These are phyloP conservation scores for Gonioctena quinquepunctata DNA, from an alignment of 1,140 invertebrate species.

Conservation along the genomic window DNA sequence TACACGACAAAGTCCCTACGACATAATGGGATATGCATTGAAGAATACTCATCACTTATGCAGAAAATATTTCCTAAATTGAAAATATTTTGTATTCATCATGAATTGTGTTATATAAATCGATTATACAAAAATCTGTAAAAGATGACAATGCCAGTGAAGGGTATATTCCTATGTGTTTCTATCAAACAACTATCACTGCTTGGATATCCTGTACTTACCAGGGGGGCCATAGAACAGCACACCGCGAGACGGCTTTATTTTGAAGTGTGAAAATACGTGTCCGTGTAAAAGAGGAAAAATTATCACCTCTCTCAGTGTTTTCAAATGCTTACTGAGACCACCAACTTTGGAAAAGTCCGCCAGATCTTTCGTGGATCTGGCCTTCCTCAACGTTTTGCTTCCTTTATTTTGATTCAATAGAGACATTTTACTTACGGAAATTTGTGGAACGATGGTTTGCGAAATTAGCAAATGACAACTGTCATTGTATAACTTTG, in stretches of 20 bases:
- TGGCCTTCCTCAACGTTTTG: constrained; percentile 15
- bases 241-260: constrained; percentile 72
- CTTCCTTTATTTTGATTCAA: constrained; percentile 20
- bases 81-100: too few relatives aligned
- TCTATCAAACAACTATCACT: too few relatives aligned
- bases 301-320: constrained; percentile 74
- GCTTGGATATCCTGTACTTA: too few relatives aligned
- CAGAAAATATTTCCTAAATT: too few relatives aligned
- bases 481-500: neutral
- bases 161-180: too few relatives aligned
- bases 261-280: constrained; percentile 68
- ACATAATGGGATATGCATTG: too few relatives aligned
- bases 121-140: neutral
- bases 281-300: constrained; percentile 74
- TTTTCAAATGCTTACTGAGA: constrained; percentile 67
- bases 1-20: too few relatives aligned
- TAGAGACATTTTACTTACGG: constrained; percentile 11
- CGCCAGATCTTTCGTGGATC: constrained; percentile 32
- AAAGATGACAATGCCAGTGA: neutral
- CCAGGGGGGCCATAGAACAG: constrained; percentile 80
- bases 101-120: too few relatives aligned
- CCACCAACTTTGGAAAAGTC: constrained; percentile 69
- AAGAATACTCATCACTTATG: too few relatives aligned
- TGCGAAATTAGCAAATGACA: neutral
- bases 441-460: neutral